Percentiles rank a stretch among this genome's conserved stretches.
phyloP scores from a whole-genome alignment of 37 sponge, comb jelly and placozoan species.

The Spongilla lacustris region DNA sequence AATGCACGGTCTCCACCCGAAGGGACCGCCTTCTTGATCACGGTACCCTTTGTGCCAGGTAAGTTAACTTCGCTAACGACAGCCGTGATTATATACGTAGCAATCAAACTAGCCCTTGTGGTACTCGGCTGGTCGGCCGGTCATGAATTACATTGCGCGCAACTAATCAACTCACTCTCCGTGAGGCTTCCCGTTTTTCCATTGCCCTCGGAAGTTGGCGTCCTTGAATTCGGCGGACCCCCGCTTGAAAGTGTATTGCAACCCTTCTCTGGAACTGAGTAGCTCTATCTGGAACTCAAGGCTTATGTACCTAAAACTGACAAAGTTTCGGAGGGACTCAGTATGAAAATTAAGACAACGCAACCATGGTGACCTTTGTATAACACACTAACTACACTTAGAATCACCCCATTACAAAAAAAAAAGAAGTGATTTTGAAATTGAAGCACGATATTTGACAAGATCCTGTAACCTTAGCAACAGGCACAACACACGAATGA shows the following conservation, averaged over 20 bases:
- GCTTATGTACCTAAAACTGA: slow-evolving; percentile 33
- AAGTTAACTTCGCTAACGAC: slow-evolving; percentile 71
- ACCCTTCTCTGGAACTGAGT: slow-evolving; percentile 34
- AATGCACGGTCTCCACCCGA: slow-evolving; percentile 94
- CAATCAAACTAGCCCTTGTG: not conserved
- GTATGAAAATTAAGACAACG: not conserved
- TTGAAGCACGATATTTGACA: no score
- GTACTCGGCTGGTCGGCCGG: not conserved
- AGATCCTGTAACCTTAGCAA: no score
- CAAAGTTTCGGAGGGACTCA: not conserved
- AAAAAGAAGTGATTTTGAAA: no score
- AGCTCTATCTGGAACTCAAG: slow-evolving; percentile 59
- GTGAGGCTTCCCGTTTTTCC: slow-evolving; percentile 69
- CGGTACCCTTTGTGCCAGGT: slow-evolving; percentile 95
- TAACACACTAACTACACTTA: no score
- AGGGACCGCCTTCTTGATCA: slow-evolving; percentile 93
- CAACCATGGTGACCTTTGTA: no score
- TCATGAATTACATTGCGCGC: not conserved
- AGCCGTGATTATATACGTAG: slow-evolving; percentile 14
- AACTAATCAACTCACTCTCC: slow-evolving; percentile 54
- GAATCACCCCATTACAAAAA: no score
- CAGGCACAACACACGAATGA: not conserved
- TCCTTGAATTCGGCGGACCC: slow-evolving; percentile 42
- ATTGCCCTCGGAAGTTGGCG: slow-evolving; percentile 65
- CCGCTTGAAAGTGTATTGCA: slow-evolving; percentile 47